Evolutionary conservation across 2,888 invertebrate genomes (phyloP).

Genomic region (Exephanes ischioxanthus): DNA sequence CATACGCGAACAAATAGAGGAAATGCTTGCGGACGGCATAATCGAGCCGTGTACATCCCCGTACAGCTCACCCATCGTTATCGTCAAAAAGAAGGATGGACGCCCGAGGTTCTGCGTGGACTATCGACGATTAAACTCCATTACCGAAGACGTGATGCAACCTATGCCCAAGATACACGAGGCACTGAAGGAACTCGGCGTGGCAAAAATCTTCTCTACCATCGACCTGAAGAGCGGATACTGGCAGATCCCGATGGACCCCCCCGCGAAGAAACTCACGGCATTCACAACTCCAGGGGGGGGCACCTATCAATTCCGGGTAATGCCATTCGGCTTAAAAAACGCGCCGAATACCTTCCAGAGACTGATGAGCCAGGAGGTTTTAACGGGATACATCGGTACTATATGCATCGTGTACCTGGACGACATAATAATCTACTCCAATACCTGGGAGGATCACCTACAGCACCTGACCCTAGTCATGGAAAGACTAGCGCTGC

Average conservation of each 20-base stretch:
- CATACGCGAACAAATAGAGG: not conserved
- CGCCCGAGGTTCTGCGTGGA: not conserved
- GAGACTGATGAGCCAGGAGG: slow-evolving; percentile 24
- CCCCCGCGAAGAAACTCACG: too few species aligned
- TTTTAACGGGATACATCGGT: not conserved
- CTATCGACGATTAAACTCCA: not conserved
- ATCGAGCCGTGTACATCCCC: not conserved
- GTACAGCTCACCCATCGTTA: not conserved
- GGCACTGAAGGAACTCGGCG: too few species aligned
- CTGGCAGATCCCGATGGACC: not conserved
- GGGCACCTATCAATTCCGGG: too few species aligned
- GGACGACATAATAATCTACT: too few species aligned
- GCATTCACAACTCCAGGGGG: not conserved
- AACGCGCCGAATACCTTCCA: not conserved
- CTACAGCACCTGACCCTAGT: too few species aligned
- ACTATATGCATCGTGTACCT: not conserved
- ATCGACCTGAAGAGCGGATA: not conserved
- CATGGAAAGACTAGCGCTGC: not conserved
- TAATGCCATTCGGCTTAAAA: too few species aligned
- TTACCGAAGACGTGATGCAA: not conserved
- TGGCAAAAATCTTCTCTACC: too few species aligned
- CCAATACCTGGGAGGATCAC: too few species aligned
- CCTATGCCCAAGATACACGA: not conserved
- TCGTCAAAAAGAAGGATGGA: not conserved
- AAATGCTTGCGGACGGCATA: slow-evolving; percentile 4